Base-by-base conservation (phyloP, 1,140 invertebrate genomes). In the Orchesella cincta region DNA sequence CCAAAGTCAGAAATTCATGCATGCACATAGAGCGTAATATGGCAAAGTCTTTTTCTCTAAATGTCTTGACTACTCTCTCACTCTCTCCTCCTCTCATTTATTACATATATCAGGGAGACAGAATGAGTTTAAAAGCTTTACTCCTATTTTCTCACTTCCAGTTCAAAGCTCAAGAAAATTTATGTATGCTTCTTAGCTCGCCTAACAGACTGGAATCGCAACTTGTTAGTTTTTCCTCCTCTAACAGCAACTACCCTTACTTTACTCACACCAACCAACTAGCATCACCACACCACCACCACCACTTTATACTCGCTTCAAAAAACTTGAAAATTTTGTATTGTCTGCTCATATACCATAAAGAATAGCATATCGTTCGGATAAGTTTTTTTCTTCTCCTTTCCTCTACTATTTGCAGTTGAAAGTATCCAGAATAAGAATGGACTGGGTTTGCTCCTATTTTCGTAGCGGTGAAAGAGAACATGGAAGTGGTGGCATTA, bases 151-250 rank as follows among this genome's bases (percentile, higher is more conserved):
- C 54, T 23, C 54, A 57, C 54, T 57, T 57, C 54, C 54, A 57
- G 54, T 57, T 57, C 54, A 57, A 57, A 57, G 54, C 54, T 57
- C 54, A 26, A 57, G 8, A 57, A 57, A 57, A 57, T 57, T 57
- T 57, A 57, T 57, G 54, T 57, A 57, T 23, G 23, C 14, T 57
- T 26, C 26, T 57, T 57, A 16, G 54, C 14, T 26, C 23, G 54
- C 54, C n/a, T 57, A 57, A 57, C 54, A 57, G 14, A 57, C 54
- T 57, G 54, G 54, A 57, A 57, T 57, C 26, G 8, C 54, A 57
- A 57, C 54, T 57, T 57, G 54, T 57, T 57, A 57, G 14, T 57
- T 46, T 46, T 23, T 57, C 26, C 14, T 57, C 5, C 54, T 57
- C 39, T 46, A 12, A 46, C 8, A 46, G 39, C 39, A 8, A 8